phyloP scores from a whole-genome alignment of 1,140 invertebrate species.

The Paracyclopina nana region DNA sequence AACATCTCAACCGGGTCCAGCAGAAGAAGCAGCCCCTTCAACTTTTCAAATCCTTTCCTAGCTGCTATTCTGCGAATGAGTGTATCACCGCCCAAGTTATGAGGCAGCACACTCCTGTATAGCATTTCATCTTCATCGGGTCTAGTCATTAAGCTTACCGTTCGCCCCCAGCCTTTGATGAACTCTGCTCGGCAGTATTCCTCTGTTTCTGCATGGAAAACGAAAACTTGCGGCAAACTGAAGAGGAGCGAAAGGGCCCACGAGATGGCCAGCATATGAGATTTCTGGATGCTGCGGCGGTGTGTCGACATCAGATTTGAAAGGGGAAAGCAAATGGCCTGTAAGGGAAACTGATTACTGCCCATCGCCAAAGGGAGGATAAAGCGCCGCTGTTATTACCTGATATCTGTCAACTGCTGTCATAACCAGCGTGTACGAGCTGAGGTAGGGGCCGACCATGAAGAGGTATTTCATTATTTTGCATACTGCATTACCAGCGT shows the following conservation, averaged over 20 bases:
- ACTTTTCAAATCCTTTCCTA: too few relatives aligned
- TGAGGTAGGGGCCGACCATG: background rate
- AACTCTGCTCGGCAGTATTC: background rate
- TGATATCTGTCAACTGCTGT: background rate
- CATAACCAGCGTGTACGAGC: constrained; percentile 2
- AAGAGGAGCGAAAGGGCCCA: background rate
- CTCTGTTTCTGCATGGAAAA: background rate
- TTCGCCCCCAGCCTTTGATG: background rate
- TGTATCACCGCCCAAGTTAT: too few relatives aligned
- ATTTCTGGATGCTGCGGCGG: background rate
- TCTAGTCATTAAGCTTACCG: too few relatives aligned
- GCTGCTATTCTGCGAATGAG: too few relatives aligned
- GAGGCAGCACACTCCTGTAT: too few relatives aligned
- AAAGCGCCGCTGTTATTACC: too few relatives aligned
- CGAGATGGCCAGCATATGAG: background rate
- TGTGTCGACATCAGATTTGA: background rate
- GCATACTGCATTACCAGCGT: background rate
- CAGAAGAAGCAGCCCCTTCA: too few relatives aligned
- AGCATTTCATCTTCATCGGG: too few relatives aligned
- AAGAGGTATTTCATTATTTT: background rate
- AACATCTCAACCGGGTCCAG: too few relatives aligned
- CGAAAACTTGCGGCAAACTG: background rate
- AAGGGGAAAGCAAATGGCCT: constrained; percentile 2
- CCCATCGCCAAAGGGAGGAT: too few relatives aligned
- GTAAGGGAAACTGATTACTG: too few relatives aligned